Conservation (phyloP, 2,113 vertebrate species). For the Ivindomyrus marchei region DNA sequence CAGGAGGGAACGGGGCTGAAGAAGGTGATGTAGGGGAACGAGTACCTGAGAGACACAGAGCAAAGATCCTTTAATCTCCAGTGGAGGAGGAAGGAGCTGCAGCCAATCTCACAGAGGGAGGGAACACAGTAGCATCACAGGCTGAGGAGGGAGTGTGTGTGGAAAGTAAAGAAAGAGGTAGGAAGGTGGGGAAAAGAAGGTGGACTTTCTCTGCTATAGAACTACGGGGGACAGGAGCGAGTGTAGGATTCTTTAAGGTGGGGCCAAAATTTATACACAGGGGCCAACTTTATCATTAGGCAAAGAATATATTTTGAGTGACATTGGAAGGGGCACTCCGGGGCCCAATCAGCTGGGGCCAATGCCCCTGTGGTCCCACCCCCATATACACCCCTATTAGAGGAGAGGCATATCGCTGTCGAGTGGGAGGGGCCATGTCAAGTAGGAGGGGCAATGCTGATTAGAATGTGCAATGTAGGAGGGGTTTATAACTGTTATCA, state of each 20-base stretch:
- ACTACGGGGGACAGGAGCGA: background rate
- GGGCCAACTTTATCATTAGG: background rate
- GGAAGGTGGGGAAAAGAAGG: background rate
- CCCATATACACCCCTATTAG: background rate
- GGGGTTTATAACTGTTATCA: no score
- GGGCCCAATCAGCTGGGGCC: background rate
- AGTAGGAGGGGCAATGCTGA: no score
- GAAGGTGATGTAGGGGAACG: background rate
- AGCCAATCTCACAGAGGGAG: background rate
- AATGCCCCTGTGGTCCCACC: background rate
- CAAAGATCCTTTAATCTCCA: constrained; percentile 9
- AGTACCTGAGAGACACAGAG: background rate
- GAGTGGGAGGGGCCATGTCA: no score
- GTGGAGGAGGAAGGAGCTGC: background rate
- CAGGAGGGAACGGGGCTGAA: background rate
- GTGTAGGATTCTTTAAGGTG: background rate
- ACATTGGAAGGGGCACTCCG: background rate
- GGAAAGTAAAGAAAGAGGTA: background rate
- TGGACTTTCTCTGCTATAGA: background rate
- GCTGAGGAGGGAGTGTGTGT: background rate
- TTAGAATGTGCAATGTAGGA: no score
- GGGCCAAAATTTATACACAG: background rate
- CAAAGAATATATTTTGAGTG: background rate
- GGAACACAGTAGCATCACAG: background rate
- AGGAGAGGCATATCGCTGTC: no score